A percentile compares a stretch with the other conserved stretches of the same genome.
Evolutionary conservation across 2,113 vertebrate species (phyloP).

Genomic region (Litocranius walleri): DNA sequence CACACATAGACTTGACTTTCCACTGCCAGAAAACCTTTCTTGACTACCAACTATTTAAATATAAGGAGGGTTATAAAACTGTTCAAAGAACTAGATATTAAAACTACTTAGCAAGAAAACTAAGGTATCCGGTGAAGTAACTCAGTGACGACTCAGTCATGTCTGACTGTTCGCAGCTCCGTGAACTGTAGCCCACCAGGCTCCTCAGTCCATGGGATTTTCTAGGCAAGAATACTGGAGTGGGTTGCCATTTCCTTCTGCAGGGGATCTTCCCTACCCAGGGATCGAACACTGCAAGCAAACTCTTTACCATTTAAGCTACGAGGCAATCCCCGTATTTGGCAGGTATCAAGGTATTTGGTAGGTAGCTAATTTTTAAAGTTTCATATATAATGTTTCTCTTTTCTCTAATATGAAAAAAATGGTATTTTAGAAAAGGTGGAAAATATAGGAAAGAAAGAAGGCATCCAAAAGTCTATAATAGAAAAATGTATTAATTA

Average conservation of each 20-base stretch:
- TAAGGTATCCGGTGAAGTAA: neutral
- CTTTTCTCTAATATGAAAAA: neutral
- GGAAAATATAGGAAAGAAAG: neutral
- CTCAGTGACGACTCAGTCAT: neutral
- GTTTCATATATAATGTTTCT: neutral
- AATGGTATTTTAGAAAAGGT: neutral
- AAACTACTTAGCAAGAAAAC: neutral
- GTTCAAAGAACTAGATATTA: neutral
- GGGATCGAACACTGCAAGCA: neutral
- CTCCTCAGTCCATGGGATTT: neutral
- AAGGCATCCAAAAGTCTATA: neutral
- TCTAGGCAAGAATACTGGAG: neutral
- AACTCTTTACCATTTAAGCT: neutral
- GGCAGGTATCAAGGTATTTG: neutral
- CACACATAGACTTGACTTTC: neutral
- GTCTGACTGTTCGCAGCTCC: neutral
- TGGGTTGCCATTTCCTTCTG: neutral
- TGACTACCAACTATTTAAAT: neutral
- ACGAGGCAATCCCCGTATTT: neutral
- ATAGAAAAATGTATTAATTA: neutral
- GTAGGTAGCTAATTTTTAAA: neutral
- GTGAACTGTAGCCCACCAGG: too few species aligned
- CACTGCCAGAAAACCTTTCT: neutral
- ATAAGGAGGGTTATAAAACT: neutral
- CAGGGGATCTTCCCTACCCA: neutral